Base-by-base conservation (phyloP, 1,140 invertebrate genomes). In the Scaptomyza montana region DNA sequence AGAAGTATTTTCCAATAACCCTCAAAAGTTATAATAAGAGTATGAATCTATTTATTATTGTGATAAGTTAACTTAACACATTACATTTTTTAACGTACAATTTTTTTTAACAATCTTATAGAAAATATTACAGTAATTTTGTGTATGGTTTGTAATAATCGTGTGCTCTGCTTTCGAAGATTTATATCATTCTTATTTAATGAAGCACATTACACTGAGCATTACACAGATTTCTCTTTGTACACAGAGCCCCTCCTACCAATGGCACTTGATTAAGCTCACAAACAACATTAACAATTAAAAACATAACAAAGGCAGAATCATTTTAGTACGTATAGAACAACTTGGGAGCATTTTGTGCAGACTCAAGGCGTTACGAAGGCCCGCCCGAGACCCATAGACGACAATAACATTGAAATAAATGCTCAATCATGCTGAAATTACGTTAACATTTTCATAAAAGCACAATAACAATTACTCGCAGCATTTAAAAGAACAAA, bases 391-490 rank as follows among this genome's bases (percentile, higher is more conserved):
- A 54, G 72, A 78, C 63, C 64, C 63, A 73, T 73, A 80, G 64
- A 77, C 73, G 30, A 33, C 30, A 80, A 79, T 80, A 79, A 73
- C 77, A 80, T 70, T 81, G 69, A 74, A 74, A 74, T 71, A 81
- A 81, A 74, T 81, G 74, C 74, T 74, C 65, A 81, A 77, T 81
- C 65, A 71, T 65, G 74, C 69, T 61, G 65, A 70, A 81, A 74
- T 80, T 70, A 81, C 77, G 78, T 71, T 80, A 74, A 67, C 72
- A 80, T 80, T 77, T 72, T 61, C 46, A 63, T 62, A 74, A 78
- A 62, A 77, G 46, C 55, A 60, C 46, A 16, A 55, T 10, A 51
- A 39, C 55, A 66, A 73, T 51, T 64, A 57, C 30, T 25, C 0
- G 5, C 30, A 30, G 6, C 30, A 30, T 5, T 7, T 6, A 30